A percentile compares a stretch with the other conserved stretches of the same genome.
Evolutionary conservation across 2,888 invertebrate genomes (phyloP).

Genomic region (Andrena praecox): DNA sequence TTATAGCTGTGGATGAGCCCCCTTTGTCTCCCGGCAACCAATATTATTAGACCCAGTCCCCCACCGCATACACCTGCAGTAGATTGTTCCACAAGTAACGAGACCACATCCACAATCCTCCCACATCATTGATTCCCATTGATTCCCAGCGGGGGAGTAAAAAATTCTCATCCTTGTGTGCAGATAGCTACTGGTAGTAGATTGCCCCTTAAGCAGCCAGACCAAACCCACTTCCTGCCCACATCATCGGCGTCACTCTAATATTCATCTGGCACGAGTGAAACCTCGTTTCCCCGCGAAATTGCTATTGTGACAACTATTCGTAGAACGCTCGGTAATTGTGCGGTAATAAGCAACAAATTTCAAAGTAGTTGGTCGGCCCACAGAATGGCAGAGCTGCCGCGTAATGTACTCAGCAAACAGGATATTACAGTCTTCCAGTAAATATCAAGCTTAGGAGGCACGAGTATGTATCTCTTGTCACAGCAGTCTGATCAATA

Average conservation of each 20-base stretch:
- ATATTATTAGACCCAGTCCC: too few relatives aligned
- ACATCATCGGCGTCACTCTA: slow-evolving; percentile 24
- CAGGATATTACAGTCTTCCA: background rate
- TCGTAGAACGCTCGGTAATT: background rate
- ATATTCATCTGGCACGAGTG: slow-evolving; percentile 10
- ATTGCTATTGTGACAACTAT: slow-evolving; percentile 13
- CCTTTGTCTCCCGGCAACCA: too few relatives aligned
- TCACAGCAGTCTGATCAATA: background rate
- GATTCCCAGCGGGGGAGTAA: background rate
- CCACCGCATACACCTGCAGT: background rate
- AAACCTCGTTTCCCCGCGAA: slow-evolving; percentile 26
- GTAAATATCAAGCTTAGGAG: background rate
- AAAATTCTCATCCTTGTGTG: background rate
- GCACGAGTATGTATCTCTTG: background rate
- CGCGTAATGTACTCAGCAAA: background rate
- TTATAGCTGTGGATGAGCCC: too few relatives aligned
- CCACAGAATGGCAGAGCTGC: slow-evolving; percentile 34
- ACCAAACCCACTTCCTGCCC: slow-evolving; percentile 20
- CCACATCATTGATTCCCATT: slow-evolving; percentile 15
- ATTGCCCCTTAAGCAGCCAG: slow-evolving; percentile 31
- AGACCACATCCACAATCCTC: background rate
- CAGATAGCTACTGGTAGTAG: slow-evolving; percentile 6
- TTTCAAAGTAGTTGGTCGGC: slow-evolving; percentile 13
- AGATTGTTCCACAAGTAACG: slow-evolving; percentile 3
- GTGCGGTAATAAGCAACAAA: slow-evolving; percentile 3